Evolutionary conservation across 2,797 vertebrate species (phyloP).

Genomic region (Dallia pectoralis): DNA sequence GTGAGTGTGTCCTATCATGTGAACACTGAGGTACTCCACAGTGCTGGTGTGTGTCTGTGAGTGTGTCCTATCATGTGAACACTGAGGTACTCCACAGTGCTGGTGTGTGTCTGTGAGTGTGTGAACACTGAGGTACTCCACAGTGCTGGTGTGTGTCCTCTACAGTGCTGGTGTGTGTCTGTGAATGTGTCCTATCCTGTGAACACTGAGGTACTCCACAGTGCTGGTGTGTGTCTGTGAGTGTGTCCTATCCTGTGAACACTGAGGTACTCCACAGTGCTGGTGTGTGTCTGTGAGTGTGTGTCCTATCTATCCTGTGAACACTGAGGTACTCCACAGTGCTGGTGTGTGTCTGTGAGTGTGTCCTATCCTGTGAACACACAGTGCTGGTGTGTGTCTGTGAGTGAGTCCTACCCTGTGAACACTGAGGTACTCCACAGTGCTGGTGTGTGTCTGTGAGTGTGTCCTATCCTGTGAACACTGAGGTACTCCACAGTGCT

Average conservation of each 20-base stretch:
- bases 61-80: conserved; percentile 85
- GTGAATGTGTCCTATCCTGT: conserved; percentile 77
- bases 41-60: conserved; percentile 74
- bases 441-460: conserved; percentile 73
- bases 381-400: conserved; percentile 81
- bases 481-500: conserved; percentile 90
- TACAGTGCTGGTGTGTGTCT: conserved; percentile 7
- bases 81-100: conserved; percentile 90
- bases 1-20: conserved; percentile 77
- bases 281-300: conserved; percentile 68
- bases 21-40: conserved; percentile 94
- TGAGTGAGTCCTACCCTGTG: conserved; percentile 79
- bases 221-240: conserved; percentile 74
- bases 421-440: conserved; percentile 92
- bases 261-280: conserved; percentile 90
- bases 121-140: conserved; percentile 90
- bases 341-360: conserved; percentile 71
- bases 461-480: conserved; percentile 88
- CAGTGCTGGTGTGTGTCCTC: conserved; percentile 92
- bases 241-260: conserved; percentile 85
- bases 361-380: conserved; percentile 89
- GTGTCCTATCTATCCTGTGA: conserved; percentile 89
- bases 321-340: conserved; percentile 91
- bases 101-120: conserved; percentile 72
- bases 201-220: conserved; percentile 94